Conservation (phyloP, 2,888 invertebrate species). For the Ditylenchus weischeri region DNA sequence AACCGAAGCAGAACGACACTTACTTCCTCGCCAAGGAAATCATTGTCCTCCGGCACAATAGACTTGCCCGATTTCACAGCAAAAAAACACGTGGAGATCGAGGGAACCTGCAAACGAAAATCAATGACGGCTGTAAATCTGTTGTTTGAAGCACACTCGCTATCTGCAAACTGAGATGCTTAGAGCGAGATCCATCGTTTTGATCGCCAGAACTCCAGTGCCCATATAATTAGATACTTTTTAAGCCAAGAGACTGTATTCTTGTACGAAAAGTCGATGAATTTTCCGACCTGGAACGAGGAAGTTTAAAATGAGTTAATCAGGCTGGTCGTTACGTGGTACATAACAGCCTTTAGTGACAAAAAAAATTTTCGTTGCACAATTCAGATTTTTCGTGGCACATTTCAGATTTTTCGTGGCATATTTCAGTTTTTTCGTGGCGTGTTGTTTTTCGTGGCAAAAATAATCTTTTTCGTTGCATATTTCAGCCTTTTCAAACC, state of each 20-base stretch:
- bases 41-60: slow-evolving; percentile 69
- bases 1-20: too few relatives aligned
- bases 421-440: too few relatives aligned
- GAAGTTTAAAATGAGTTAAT: background rate
- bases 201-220: slow-evolving; percentile 60
- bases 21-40: slow-evolving; percentile 46
- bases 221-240: slow-evolving; percentile 61
- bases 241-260: slow-evolving; percentile 60
- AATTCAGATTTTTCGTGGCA: too few relatives aligned
- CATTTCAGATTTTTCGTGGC: too few relatives aligned
- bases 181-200: slow-evolving; percentile 59
- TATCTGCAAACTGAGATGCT: slow-evolving; percentile 53
- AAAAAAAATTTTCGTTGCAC: too few relatives aligned
- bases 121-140: too few relatives aligned
- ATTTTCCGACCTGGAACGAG: slow-evolving; percentile 30
- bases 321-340: background rate
- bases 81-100: slow-evolving; percentile 85
- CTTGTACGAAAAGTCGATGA: slow-evolving; percentile 50
- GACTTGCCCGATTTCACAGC: slow-evolving; percentile 76
- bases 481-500: too few relatives aligned
- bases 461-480: too few relatives aligned
- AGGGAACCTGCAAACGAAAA: slow-evolving; percentile 67
- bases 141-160: slow-evolving; percentile 60
- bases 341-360: too few relatives aligned
- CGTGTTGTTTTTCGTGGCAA: too few relatives aligned